Conservation (phyloP, 1,140 invertebrate species). For the Eumeta japonica region DNA sequence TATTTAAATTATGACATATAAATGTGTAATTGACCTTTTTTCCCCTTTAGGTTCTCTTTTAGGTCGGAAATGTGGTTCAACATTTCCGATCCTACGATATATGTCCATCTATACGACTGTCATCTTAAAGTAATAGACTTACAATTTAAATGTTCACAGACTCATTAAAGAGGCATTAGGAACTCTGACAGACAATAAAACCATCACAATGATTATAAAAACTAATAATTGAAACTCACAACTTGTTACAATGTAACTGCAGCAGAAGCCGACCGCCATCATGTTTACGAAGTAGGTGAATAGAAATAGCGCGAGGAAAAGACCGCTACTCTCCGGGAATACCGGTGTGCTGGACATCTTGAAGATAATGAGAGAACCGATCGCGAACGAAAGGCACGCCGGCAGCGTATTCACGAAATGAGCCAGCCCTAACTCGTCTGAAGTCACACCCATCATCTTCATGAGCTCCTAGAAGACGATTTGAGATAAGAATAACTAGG, state of each 20-base stretch:
- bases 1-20: too few species aligned
- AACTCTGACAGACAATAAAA: too few species aligned
- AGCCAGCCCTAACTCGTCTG: slow-evolving; percentile 14
- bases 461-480: slow-evolving; percentile 45
- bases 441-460: slow-evolving; percentile 37
- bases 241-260: slow-evolving; percentile 24
- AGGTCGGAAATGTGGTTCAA: too few species aligned
- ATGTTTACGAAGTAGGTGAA: slow-evolving; percentile 26
- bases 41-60: too few species aligned
- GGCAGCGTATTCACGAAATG: slow-evolving; percentile 32
- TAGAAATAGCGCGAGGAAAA: slow-evolving; percentile 22
- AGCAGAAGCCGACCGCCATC: slow-evolving; percentile 19
- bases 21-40: too few species aligned
- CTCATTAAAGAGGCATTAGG: too few species aligned
- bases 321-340: slow-evolving; percentile 12
- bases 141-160: too few species aligned
- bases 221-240: slow-evolving; percentile 31
- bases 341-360: slow-evolving; percentile 14
- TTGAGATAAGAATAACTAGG: too few species aligned
- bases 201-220: too few species aligned
- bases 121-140: too few species aligned
- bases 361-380: slow-evolving; percentile 15
- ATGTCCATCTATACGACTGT: too few species aligned
- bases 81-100: too few species aligned
- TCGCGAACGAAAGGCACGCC: slow-evolving; percentile 19